Base-by-base conservation (phyloP, 2,888 invertebrate genomes). In the Gryllus longicercus region DNA sequence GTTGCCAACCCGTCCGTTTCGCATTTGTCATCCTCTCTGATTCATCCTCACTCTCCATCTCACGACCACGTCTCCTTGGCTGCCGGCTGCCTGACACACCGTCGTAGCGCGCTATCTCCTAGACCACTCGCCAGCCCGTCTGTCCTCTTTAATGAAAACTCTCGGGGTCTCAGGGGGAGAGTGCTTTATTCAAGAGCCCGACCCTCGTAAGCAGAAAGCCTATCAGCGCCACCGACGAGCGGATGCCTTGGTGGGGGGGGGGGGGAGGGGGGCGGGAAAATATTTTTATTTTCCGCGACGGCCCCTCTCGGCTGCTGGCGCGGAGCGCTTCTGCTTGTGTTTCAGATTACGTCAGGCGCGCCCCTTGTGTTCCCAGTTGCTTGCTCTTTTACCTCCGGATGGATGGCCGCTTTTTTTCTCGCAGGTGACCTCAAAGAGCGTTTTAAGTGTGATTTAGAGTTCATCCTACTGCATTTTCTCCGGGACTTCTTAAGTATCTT, bases 121-220 rank as follows among this genome's bases (percentile, higher is more conserved):
- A 38, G 38, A 38, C 38, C 38, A 38, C 38, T 38, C 38, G 38
- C 38, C 38, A 38, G 38, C 38, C 38, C 8, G 38, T 38, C n/a
- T n/a, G 63, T 63, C 63, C 63, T 63, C 63, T 63, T 63, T 63
- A 63, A 63, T 63, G 63, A 63, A 63, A 63, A 63, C 63, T 63
- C 63, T 14, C 5, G 63, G n/a, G 63, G 16, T 63, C 63, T 63
- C 63, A 18, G 63, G 63, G n/a, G 63, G n/a, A 14, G 63, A 63
- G 14, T 63, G 16, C 63, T 63, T 63, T 63, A 63, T 63, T 63
- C 63, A n/a, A 63, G 63, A 63, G 63, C 63, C 63, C 14, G 63
- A n/a, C n/a, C 63, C 63, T 63, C 63, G 63, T 14, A 63, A 63
- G 63, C 63, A 63, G 63, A 63, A 38, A 63, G 63, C 63, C 63